Conservation (phyloP, 2,888 invertebrate genomes). For the Blastobasis lacticolella region DNA sequence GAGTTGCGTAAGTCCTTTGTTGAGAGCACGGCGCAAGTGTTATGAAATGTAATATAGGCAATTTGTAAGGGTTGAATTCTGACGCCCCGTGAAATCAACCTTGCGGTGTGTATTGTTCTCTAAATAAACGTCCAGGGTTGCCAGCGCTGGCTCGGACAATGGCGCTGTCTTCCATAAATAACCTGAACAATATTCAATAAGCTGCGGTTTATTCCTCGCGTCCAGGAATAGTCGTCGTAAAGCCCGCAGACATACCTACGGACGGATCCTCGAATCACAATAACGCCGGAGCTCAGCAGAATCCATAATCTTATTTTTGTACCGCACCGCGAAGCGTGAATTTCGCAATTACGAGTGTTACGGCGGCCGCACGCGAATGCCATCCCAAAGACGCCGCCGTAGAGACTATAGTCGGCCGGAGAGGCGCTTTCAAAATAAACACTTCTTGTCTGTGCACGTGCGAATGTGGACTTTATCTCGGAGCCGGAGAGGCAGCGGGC, state of each 20-base stretch:
- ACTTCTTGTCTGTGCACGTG: conserved; percentile 68
- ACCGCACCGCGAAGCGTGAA: conserved; percentile 73
- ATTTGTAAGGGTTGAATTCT: too few relatives aligned
- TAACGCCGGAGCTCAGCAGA: conserved; percentile 71
- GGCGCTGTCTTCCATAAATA: conserved; percentile 68
- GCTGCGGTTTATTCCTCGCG: conserved; percentile 56
- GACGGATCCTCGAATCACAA: conserved; percentile 75
- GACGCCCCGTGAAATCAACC: too few relatives aligned
- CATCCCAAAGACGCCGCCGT: conserved; percentile 32
- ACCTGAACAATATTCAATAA: conserved; percentile 70
- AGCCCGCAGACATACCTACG: conserved; percentile 68
- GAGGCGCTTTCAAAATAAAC: conserved; percentile 64
- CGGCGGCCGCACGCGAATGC: conserved; percentile 34
- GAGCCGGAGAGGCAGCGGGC: conserved; percentile 51
- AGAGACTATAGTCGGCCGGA: conserved; percentile 43
- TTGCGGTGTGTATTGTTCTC: conserved; percentile 8
- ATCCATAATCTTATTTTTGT: conserved; percentile 76
- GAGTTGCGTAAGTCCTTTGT: too few relatives aligned
- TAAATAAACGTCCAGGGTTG: conserved; percentile 38
- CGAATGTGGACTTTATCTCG: conserved; percentile 70
- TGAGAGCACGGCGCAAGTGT: not conserved
- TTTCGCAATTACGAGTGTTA: conserved; percentile 68
- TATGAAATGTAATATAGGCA: too few relatives aligned
- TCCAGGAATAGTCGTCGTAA: conserved; percentile 70
- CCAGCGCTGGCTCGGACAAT: conserved; percentile 45